phyloP scores from a whole-genome alignment of 2,888 invertebrate species.

The Drosophila suboccidentalis region DNA sequence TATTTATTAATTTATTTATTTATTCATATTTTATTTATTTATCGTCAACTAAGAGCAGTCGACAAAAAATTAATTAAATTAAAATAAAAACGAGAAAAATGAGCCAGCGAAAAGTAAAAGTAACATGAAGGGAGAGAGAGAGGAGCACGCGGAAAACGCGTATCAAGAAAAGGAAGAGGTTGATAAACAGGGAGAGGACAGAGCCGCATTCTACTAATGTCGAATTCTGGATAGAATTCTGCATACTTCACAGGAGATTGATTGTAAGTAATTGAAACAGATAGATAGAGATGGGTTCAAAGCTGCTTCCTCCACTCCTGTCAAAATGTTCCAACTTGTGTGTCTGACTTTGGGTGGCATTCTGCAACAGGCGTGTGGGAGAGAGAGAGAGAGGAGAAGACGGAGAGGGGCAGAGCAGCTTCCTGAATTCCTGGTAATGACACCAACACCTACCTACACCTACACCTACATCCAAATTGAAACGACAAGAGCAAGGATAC shows the following conservation, averaged over 20 bases:
- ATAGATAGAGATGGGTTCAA: neutral
- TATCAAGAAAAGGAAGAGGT: no score
- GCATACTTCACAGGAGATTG: neutral
- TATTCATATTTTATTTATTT: no score
- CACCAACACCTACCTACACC: conserved; percentile 58
- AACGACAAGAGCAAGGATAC: conserved; percentile 39
- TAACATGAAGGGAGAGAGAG: no score
- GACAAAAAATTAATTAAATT: no score
- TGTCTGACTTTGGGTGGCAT: conserved; percentile 50
- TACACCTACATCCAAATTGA: conserved; percentile 52
- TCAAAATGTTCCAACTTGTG: conserved; percentile 20
- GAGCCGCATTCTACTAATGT: neutral
- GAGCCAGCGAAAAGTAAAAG: no score
- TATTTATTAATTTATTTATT: no score
- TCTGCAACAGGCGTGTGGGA: neutral
- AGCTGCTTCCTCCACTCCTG: neutral
- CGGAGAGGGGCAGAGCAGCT: conserved; percentile 13
- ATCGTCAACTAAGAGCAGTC: no score
- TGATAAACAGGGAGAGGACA: no score
- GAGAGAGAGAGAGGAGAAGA: neutral
- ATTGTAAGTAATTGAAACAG: neutral
- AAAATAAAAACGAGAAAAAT: no score
- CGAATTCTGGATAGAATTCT: neutral
- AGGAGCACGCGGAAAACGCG: no score
- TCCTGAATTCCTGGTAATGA: conserved; percentile 59